Conservation (phyloP, 2,888 invertebrate species). For the Agelastica alni region DNA sequence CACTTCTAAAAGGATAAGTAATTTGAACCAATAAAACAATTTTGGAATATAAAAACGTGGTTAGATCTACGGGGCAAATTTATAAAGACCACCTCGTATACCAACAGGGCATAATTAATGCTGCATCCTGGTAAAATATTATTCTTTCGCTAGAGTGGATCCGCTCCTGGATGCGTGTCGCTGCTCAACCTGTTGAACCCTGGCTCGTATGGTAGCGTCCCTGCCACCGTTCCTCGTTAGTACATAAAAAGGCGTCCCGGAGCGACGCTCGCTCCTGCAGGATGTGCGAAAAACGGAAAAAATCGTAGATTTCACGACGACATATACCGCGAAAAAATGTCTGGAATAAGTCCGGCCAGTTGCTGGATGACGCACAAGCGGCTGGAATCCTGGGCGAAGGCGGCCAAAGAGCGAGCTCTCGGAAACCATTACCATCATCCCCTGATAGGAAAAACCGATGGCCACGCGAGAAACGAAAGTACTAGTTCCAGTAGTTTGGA, state of each 20-base stretch:
- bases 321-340: slow-evolving; percentile 46
- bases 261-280: slow-evolving; percentile 9
- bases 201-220: slow-evolving; percentile 22
- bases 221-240: slow-evolving; percentile 10
- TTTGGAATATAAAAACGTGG: too few species aligned
- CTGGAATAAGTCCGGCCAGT: slow-evolving; percentile 71
- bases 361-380: slow-evolving; percentile 79
- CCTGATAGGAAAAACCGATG: slow-evolving; percentile 53
- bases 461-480: slow-evolving; percentile 57
- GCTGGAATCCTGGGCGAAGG: slow-evolving; percentile 76
- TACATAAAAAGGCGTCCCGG: slow-evolving; percentile 20
- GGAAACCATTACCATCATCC: slow-evolving; percentile 44
- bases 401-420: slow-evolving; percentile 70
- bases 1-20: too few species aligned
- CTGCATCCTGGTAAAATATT: too few species aligned
- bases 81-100: too few species aligned
- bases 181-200: slow-evolving; percentile 55
- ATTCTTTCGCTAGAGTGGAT: too few species aligned
- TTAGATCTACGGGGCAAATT: too few species aligned
- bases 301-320: slow-evolving; percentile 6
- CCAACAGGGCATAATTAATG: too few species aligned
- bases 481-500: slow-evolving; percentile 56
- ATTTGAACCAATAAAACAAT: too few species aligned
- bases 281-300: slow-evolving; percentile 21
- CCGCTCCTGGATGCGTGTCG: slow-evolving; percentile 26